phyloP scores from a whole-genome alignment of 2,797 vertebrate genomes.

The Chiroxiphia lanceolata region DNA sequence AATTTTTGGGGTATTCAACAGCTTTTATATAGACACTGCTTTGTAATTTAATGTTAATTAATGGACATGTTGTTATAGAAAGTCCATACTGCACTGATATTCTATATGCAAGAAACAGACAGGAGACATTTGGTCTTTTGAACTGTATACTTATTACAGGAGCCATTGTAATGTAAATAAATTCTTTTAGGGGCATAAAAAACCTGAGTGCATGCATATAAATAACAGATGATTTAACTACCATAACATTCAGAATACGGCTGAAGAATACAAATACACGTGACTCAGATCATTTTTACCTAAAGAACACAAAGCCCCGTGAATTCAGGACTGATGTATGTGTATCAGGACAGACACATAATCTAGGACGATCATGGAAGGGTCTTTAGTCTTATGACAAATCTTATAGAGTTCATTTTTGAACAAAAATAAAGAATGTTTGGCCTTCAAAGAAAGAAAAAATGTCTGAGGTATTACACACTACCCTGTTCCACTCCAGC shows the following conservation, averaged over 20 bases:
- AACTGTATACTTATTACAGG: conserved; percentile 12
- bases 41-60: conserved; percentile 59
- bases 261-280: background rate
- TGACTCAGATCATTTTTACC: background rate
- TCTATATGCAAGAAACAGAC: background rate
- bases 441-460: background rate
- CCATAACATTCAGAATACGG: background rate
- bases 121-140: background rate
- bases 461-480: background rate
- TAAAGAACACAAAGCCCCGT: background rate
- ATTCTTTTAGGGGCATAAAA: conserved; percentile 1
- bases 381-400: background rate
- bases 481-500: background rate
- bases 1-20: conserved; percentile 44
- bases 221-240: conserved; percentile 25
- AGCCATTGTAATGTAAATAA: conserved; percentile 2
- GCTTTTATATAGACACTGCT: conserved; percentile 3
- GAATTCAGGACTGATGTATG: background rate
- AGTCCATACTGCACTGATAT: background rate
- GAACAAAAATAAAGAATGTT: background rate
- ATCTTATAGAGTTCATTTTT: background rate
- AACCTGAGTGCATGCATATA: background rate
- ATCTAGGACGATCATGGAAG: background rate
- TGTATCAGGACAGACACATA: background rate
- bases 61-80: conserved; percentile 5